A percentile compares a stretch with the other conserved stretches of the same genome.
Evolutionary conservation across 2,113 vertebrate genomes (phyloP).

Genomic region (Aspidoscelis tigris): DNA sequence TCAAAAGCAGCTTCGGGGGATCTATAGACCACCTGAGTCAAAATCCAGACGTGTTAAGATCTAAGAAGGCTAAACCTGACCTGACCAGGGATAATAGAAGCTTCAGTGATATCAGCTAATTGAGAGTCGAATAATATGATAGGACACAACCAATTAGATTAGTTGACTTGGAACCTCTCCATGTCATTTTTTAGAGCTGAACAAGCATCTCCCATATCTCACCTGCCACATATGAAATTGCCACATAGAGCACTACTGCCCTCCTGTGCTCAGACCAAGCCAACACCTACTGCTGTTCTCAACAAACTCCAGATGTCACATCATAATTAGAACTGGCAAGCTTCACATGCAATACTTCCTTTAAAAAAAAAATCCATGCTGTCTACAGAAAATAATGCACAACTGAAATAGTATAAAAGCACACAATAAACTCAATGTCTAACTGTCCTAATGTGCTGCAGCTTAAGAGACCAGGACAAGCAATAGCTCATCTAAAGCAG

Average conservation of each 20-base stretch:
- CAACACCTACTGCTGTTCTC: neutral
- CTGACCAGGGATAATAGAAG: neutral
- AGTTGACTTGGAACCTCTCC: neutral
- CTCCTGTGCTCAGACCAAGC: constrained; percentile 8
- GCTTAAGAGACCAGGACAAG: neutral
- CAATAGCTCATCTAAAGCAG: neutral
- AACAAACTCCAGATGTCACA: constrained; percentile 5
- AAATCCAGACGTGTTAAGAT: neutral
- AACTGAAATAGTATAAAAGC: neutral
- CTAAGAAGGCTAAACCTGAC: neutral
- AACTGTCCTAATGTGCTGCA: neutral
- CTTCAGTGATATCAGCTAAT: neutral
- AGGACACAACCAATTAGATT: neutral
- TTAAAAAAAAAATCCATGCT: neutral
- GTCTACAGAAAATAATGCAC: neutral
- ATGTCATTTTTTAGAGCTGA: neutral
- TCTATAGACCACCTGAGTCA: neutral
- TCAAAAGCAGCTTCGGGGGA: neutral
- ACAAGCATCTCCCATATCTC: neutral
- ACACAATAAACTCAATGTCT: neutral
- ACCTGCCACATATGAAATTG: neutral
- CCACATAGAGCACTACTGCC: constrained; percentile 18
- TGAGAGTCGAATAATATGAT: neutral
- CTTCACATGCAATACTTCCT: neutral
- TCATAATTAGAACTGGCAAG: neutral